phyloP scores from a whole-genome alignment of 2,797 vertebrate genomes.

The Acanthurus lineatus region DNA sequence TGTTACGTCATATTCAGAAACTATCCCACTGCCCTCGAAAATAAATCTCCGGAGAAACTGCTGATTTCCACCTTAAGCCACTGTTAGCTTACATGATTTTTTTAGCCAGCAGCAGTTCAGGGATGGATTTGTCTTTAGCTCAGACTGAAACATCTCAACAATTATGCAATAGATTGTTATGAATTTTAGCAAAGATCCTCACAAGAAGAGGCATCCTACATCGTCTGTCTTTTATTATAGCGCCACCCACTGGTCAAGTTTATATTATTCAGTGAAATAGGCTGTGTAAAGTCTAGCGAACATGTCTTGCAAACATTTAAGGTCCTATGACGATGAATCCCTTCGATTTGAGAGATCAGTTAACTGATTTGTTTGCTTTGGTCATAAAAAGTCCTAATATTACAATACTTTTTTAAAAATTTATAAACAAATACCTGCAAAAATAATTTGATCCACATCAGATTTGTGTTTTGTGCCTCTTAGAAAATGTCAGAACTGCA shows the following conservation, averaged over 20 bases:
- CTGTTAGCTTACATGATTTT: slow-evolving; percentile 11
- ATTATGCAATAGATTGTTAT: no score
- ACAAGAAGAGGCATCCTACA: no score
- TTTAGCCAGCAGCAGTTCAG: neutral
- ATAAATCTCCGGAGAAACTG: neutral
- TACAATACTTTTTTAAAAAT: neutral
- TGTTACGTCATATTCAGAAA: slow-evolving; percentile 34
- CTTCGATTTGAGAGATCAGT: no score
- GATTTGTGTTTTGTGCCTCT: neutral
- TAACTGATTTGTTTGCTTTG: no score
- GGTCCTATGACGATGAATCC: no score
- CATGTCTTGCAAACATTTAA: no score
- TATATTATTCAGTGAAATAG: neutral
- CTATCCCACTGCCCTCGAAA: neutral
- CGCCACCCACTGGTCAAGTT: neutral
- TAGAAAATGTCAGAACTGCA: neutral
- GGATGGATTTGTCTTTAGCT: no score
- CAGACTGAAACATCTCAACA: no score
- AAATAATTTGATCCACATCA: neutral
- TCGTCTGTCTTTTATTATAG: neutral
- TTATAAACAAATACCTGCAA: neutral
- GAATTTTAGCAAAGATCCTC: no score
- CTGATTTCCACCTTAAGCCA: slow-evolving; percentile 34
- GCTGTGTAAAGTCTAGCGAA: no score
- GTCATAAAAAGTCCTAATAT: no score